Base-by-base conservation (phyloP, 2,113 vertebrate species). In the Cyanistes caeruleus region DNA sequence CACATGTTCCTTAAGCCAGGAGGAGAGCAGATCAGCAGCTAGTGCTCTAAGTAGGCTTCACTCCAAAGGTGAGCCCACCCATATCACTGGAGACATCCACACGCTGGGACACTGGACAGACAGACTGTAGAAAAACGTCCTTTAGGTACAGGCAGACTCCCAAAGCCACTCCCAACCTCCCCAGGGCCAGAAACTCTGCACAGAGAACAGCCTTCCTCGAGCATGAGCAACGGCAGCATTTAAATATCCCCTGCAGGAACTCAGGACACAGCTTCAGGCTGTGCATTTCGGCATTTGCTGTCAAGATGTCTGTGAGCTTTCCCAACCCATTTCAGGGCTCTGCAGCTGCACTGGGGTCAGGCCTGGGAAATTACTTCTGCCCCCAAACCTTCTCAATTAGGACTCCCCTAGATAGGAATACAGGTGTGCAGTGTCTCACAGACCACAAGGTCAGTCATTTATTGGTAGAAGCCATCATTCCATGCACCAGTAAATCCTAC, bases 1-100 rank as follows among this genome's bases (percentile, higher is more conserved):
- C 89, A 95, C 93, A 90, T 92, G 86, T 92, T 95, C 73, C 77
- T 87, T 63, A 81, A 81, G 91, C 77, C 95, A 91, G 89, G 79
- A 93, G 77, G 67, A 89, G 84, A 78, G 91, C 72, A 80, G 80
- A 74, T 31, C 91, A 93, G 93, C 64, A 48, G 69, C 72, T 30
- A 92, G 75, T 46, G 12, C 73, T 93, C 90, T 95, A 95, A 82
- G 86, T 86, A 16, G 76, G 90, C 85, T 90, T 96, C 10, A 94
- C 10, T 93, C 95, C 90, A 83, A 81, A 87, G 86, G 67, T 41
- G 28, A 90, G 83, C 91, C 95, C 95, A 87, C 96, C 95, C 80
- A 46, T 10, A 48, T 62, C 89, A 63, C 91, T 75, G 83, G 46
- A 77, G 95, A 95, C 10, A 62, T 94, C 68, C 86, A 89, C 89